Evolutionary conservation across 2,113 vertebrate genomes (phyloP).

Genomic region (Rhabdomys dilectus): DNA sequence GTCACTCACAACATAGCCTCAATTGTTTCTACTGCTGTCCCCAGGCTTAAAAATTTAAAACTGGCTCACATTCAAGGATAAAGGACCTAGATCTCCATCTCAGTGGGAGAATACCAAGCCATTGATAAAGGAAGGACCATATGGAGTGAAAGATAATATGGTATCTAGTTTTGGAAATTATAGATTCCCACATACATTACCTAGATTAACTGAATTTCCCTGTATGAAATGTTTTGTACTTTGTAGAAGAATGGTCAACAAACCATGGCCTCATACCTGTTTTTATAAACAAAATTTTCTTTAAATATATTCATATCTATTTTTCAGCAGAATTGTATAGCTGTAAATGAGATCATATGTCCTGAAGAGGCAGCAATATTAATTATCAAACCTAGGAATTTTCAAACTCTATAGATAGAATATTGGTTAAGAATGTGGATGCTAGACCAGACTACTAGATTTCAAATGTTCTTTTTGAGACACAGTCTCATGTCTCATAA

Average conservation of each 20-base stretch:
- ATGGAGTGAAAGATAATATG: neutral
- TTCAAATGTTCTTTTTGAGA: neutral
- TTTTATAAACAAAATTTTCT: neutral
- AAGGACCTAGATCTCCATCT: neutral
- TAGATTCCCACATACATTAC: neutral
- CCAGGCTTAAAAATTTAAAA: neutral
- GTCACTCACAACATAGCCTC: neutral
- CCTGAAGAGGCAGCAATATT: neutral
- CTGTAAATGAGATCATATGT: neutral
- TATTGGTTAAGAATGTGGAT: neutral
- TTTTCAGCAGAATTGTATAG: neutral
- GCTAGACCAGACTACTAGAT: neutral
- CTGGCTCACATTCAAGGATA: neutral
- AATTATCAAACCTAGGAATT: neutral
- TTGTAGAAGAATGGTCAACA: neutral
- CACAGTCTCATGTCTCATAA: neutral
- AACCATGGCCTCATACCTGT: neutral
- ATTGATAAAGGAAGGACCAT: neutral
- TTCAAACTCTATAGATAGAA: neutral
- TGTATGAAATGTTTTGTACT: neutral
- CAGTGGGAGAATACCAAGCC: neutral
- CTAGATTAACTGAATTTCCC: conserved; percentile 18
- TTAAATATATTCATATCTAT: neutral
- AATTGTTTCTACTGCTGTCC: neutral
- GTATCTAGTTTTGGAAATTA: neutral